Percentiles rank a stretch among this genome's conserved stretches.
phyloP scores from a whole-genome alignment of 2,797 vertebrate genomes.

The Danio jaintianensis region DNA sequence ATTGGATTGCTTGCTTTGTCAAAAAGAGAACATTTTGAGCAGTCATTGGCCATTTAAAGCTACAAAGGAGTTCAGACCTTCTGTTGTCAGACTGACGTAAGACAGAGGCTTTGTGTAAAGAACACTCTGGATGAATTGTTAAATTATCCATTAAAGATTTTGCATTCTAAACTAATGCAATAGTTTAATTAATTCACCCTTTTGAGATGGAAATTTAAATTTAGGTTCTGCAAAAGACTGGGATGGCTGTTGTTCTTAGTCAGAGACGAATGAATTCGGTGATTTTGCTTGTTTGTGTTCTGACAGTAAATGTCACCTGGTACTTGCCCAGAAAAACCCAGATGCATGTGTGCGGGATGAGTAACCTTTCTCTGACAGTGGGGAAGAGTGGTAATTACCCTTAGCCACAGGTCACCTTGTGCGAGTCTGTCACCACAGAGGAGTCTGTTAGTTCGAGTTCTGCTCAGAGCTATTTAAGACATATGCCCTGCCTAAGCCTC shows the following conservation, averaged over 20 bases:
- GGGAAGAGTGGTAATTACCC: conserved; percentile 45
- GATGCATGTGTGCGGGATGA: conserved; percentile 6
- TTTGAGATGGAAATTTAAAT: not conserved
- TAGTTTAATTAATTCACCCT: not conserved
- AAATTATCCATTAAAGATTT: not conserved
- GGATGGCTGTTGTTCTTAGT: conserved; percentile 16
- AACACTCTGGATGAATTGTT: too few relatives aligned
- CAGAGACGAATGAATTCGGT: conserved; percentile 17
- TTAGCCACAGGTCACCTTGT: conserved; percentile 34
- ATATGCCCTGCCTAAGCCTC: not conserved
- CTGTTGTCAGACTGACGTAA: too few relatives aligned
- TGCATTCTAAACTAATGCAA: not conserved
- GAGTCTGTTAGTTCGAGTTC: conserved; percentile 23
- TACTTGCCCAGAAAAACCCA: not conserved
- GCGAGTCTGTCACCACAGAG: conserved; percentile 16
- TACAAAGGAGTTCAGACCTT: too few relatives aligned
- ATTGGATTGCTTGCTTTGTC: too few relatives aligned
- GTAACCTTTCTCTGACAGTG: conserved; percentile 52
- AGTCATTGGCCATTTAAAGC: too few relatives aligned
- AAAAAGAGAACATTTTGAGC: too few relatives aligned
- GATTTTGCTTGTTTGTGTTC: conserved; percentile 28
- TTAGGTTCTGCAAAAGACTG: not conserved
- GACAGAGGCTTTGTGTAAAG: too few relatives aligned
- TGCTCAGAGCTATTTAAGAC: conserved; percentile 11
- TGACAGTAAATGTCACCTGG: conserved; percentile 43